These are phyloP conservation scores for Brachionus rotundiformis DNA, from an alignment of 1,140 invertebrate genomes.

Conservation along the genomic window DNA sequence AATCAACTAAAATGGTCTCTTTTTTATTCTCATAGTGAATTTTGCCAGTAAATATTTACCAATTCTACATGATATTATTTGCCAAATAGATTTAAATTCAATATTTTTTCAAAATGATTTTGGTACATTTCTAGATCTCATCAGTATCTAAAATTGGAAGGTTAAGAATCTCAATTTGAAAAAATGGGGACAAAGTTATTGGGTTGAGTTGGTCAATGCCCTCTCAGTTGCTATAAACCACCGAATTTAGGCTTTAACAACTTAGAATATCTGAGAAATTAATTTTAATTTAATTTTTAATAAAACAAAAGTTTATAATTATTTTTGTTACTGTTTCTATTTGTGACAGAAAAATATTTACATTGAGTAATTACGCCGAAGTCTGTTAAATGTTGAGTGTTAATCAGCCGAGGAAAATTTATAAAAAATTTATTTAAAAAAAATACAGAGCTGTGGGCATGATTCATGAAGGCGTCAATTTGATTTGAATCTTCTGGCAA, in stretches of 20 bases:
- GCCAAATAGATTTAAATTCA: not conserved
- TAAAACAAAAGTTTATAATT: not conserved
- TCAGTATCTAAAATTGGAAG: not conserved
- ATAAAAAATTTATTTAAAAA: not conserved
- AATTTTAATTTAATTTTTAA: not conserved
- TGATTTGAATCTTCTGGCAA: not conserved
- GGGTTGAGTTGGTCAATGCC: not conserved
- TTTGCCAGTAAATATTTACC: not conserved
- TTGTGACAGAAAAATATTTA: not conserved
- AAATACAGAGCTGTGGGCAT: not conserved
- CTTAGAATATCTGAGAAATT: not conserved
- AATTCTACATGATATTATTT: not conserved
- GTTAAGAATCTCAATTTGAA: not conserved
- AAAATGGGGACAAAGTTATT: not conserved
- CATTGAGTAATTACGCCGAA: not conserved
- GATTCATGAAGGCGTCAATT: not conserved
- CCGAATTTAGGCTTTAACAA: not conserved
- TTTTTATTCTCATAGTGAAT: not conserved
- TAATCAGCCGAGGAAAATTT: not conserved
- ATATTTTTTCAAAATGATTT: too few relatives aligned
- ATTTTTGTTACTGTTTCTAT: slow-evolving; percentile 12
- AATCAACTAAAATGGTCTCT: not conserved
- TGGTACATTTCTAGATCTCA: not conserved
- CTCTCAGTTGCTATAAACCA: not conserved
- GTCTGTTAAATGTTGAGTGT: not conserved